phyloP scores from a whole-genome alignment of 2,888 invertebrate genomes.

The Hecatera dysodea region DNA sequence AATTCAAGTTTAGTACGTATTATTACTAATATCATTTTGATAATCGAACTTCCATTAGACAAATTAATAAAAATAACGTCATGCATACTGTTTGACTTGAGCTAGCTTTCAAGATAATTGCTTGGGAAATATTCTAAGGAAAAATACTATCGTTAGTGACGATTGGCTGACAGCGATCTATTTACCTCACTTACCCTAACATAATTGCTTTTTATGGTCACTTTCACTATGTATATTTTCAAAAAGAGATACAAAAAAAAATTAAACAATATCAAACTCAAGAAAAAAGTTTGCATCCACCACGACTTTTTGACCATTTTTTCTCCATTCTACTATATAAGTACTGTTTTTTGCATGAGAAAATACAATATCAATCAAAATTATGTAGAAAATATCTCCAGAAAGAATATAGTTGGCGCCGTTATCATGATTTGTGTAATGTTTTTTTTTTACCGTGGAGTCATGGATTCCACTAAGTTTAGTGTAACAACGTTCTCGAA shows the following conservation, averaged over 20 bases:
- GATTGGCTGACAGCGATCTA: neutral
- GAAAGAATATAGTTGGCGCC: constrained; percentile 29
- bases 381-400: constrained; percentile 31
- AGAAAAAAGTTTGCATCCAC: constrained; percentile 7
- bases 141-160: constrained; percentile 18
- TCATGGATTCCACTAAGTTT: constrained; percentile 26
- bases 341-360: constrained; percentile 25
- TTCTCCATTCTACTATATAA: constrained; percentile 40
- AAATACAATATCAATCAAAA: constrained; percentile 45
- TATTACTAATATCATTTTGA: neutral
- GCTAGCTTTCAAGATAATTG: constrained; percentile 36
- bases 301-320: constrained; percentile 38
- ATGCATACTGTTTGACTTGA: constrained; percentile 1
- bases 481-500: neutral
- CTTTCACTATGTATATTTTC: neutral
- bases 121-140: neutral
- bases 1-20: neutral
- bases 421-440: constrained; percentile 12
- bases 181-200: neutral
- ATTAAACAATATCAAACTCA: constrained; percentile 2
- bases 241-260: neutral
- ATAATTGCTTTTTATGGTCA: neutral
- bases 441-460: constrained; percentile 8
- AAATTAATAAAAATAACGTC: constrained; percentile 22
- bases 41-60: constrained; percentile 7